Base-by-base conservation (phyloP, 2,797 vertebrate genomes). In the Hippopotamyrus pictus region DNA sequence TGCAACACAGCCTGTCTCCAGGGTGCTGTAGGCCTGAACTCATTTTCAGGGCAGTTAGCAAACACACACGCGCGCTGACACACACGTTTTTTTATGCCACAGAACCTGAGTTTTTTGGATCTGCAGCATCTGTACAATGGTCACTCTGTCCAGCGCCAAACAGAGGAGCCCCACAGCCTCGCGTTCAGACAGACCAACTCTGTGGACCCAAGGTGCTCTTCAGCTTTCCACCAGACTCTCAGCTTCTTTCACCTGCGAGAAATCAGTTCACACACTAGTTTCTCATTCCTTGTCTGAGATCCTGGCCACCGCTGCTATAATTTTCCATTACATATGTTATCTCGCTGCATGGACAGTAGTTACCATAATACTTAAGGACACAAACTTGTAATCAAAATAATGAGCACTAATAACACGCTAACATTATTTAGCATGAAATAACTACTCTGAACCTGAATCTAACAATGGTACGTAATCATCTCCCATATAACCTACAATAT, bases 181-280 rank as follows among this genome's bases (percentile, higher is more conserved):
- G 92, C 88, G 89, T 88, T 33, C 92, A 53, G 89, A 96, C 95
- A 96, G 93, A 94, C 92, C 90, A 9, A 91, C 93, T 91, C 92
- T 96, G 95, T 96, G n/a, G 37, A 92, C 37, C 17, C 73, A 84
- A 22, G 19, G 82, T 84, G 3, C 9, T 14, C 44, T 5, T 19
- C 17, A 22, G 19, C 41, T 5, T n/a, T 25, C 19, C 44, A 8
- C 5, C 82, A 22, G 11, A 3, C 44, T 14, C 44, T 22, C 73
- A 6, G 79, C 44, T 86, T 12, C 44, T 3, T 25, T 25, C 79
- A 25, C 79, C 79, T 44, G 22, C 0, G 48, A 83, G 37, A 44
- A n/a, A 50, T 83, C 79, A 50, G 44, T 25, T 3, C 29, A 73
- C 33, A 76, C 79, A 19, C 5, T 19, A 29, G 17, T 3, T 3